Base-by-base conservation (phyloP, 1,140 invertebrate species). In the Drosophila bipectinata region DNA sequence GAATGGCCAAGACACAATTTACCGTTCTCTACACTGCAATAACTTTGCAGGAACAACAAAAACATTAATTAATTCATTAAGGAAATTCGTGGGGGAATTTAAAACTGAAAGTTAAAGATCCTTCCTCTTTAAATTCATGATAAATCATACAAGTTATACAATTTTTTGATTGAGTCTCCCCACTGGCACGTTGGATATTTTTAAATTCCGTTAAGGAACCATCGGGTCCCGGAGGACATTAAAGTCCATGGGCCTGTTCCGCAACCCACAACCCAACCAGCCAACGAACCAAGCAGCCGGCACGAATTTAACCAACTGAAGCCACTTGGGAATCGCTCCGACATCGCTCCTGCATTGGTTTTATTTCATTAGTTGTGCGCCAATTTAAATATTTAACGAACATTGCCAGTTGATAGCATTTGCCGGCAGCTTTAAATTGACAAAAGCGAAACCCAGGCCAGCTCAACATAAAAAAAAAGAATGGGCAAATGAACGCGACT, bases 341-440 rank as follows among this genome's bases (percentile, higher is more conserved):
- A 47, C 69, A 75, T 76, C 72, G 72, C 73, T 76, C 37, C 47
- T 71, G 49, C 80, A 75, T 78, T 87, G 74, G 69, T 82, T 87
- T 88, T 81, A 87, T 85, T 85, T 88, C 78, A 85, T 85, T 80
- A 79, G 67, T 78, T 80, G 52, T 78, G 78, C 78, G 79, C 68
- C 83, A 87, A 85, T 87, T 85, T 85, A 88, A 85, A 85, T 85
- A 85, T 85, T 88, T 76, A 85, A 85, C 82, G 82, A 78, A 79
- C 78, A 77, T 77, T 79, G 59, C 53, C 41, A 67, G 59, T 63
- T 74, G 77, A 81, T 85, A 66, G 63, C 66, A 76, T 72, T 88
- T 87, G 64, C 78, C 57, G 78, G 60, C 75, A 79, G 82, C 83
- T 78, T 85, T 85, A 85, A 85, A 85, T 85, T 85, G 81, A 75